A percentile compares a stretch with the other conserved stretches of the same genome.
phyloP scores from a whole-genome alignment of 2,797 vertebrate species.

The Phaenicophaeus curvirostris region DNA sequence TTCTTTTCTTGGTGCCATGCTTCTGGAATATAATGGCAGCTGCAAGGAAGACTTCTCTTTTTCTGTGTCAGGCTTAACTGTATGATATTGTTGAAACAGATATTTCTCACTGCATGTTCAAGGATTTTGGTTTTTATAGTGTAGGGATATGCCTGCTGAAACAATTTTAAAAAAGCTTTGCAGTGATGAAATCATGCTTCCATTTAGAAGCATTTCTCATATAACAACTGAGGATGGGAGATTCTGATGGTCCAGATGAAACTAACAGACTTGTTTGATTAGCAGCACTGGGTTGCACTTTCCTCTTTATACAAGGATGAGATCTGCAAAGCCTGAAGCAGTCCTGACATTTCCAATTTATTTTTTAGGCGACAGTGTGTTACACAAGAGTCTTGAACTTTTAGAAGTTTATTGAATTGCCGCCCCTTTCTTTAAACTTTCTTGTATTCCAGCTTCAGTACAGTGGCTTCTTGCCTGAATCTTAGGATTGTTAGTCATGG shows the following conservation, averaged over 20 bases:
- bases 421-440: neutral
- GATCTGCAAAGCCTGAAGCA: neutral
- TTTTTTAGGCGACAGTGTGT: neutral
- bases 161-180: neutral
- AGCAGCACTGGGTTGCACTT: neutral
- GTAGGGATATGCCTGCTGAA: neutral
- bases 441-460: neutral
- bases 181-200: neutral
- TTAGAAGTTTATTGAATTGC: neutral
- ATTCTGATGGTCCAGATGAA: neutral
- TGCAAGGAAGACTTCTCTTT: neutral
- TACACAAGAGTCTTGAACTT: neutral
- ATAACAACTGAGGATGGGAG: neutral
- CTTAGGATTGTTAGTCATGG: neutral
- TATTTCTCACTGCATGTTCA: neutral
- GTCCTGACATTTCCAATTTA: neutral
- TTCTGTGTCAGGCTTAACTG: neutral
- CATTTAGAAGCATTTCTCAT: neutral
- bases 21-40: neutral
- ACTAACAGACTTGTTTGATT: neutral
- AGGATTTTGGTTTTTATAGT: neutral
- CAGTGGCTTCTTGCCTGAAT: neutral
- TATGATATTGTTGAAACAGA: neutral
- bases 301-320: neutral
- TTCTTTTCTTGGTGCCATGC: neutral